Conservation (phyloP, 2,888 invertebrate species). For the Sycophila texana region DNA sequence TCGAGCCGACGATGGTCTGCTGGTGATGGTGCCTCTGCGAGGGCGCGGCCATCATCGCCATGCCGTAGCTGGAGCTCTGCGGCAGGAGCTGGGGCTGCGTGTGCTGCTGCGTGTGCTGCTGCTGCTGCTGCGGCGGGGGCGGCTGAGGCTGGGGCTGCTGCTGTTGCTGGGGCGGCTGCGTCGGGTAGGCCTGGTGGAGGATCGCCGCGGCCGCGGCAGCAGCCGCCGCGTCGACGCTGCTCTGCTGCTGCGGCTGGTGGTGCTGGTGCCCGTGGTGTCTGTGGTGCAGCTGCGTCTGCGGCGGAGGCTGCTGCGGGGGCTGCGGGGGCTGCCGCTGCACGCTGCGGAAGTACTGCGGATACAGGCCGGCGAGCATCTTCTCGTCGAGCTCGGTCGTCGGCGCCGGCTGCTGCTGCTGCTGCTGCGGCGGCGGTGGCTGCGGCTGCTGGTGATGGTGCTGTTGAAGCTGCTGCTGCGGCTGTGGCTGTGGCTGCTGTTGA, state of each 20-base stretch:
- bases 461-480: slow-evolving; percentile 20
- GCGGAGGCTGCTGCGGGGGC: slow-evolving; percentile 51
- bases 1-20: slow-evolving; percentile 56
- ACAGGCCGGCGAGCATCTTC: slow-evolving; percentile 67
- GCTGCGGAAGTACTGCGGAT: slow-evolving; percentile 71
- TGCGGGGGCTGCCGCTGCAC: slow-evolving; percentile 69
- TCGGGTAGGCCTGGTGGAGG: slow-evolving; percentile 55
- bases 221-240: slow-evolving; percentile 27
- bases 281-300: slow-evolving; percentile 46
- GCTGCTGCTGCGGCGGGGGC: slow-evolving; percentile 68
- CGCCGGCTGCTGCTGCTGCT: slow-evolving; percentile 40
- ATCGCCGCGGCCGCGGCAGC: background rate
- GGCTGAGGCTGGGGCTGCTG: slow-evolving; percentile 61
- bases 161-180: slow-evolving; percentile 56
- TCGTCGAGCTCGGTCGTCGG: slow-evolving; percentile 58
- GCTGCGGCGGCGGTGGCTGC: slow-evolving; percentile 58
- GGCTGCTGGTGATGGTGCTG: slow-evolving; percentile 58
- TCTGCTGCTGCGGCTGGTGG: slow-evolving; percentile 62
- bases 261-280: slow-evolving; percentile 52
- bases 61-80: slow-evolving; percentile 58
- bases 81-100: slow-evolving; percentile 18
- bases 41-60: slow-evolving; percentile 60
- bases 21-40: slow-evolving; percentile 36
- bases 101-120: slow-evolving; percentile 53
- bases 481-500: slow-evolving; percentile 13